Base-by-base conservation (phyloP, 2,888 invertebrate species). In the Pycnomerus fuliginosus region DNA sequence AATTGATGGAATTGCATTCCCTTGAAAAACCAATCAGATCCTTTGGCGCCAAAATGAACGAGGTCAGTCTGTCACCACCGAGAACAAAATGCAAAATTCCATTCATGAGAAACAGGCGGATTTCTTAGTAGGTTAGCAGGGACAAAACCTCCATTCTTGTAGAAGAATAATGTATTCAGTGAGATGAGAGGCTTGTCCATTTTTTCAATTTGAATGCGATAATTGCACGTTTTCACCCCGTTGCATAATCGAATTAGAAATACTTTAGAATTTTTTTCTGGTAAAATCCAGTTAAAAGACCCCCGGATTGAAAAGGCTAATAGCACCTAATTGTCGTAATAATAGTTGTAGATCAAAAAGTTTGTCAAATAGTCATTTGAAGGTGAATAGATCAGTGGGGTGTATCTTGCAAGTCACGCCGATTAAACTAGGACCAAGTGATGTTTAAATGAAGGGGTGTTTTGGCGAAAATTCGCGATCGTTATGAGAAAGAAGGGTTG, bases 51-150 rank as follows among this genome's bases (percentile, higher is more conserved):
- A 35, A 41, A 40, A 36, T 25, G 2, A 43, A 17, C 40, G 41
- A 46, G 45, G 45, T 41, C 39, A 40, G 29, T 23, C 44, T 37
- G 32, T 38, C 42, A 36, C 34, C 35, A 28, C 34, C 14, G 20
- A n/a, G 23, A 40, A 43, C 23, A 29, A 28, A 45, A 40, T 45
- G 45, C 39, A 45, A 40, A 45, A 39, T 44, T 44, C 45, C 39
- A 40, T 44, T 44, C 44, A 44, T 31, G 32, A 30, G 38, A 29
- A 38, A 31, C 38, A 23, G 16, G 38, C 38, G 38, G 31, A 30
- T 38, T 28, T 38, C 30, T 38, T 31, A 38, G 30, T 38, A 22
- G 38, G 30, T 29, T 42, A 28, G 16, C 23, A 22, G 25, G 23
- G 30, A 35, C 28, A 33, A 42, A 42, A 8, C 31, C 10, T 25